phyloP scores from a whole-genome alignment of 92 coral and sea anemone species.

The Heteractis magnifica region DNA sequence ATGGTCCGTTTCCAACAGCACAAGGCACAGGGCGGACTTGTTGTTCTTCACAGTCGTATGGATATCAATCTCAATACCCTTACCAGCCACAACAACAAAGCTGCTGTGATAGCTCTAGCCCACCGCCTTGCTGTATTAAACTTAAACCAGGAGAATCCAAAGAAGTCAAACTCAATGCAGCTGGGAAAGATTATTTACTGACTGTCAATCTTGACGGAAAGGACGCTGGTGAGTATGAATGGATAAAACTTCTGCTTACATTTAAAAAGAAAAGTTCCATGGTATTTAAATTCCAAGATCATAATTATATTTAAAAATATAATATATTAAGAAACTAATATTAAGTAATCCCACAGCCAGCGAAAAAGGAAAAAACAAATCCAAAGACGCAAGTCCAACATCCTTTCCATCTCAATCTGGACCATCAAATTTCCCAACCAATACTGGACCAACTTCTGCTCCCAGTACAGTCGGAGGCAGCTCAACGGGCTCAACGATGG shows the following conservation, averaged over 20 bases:
- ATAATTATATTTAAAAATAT: background rate
- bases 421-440: background rate
- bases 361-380: background rate
- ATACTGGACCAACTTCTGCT: background rate
- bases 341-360: background rate
- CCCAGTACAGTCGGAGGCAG: constrained; percentile 1
- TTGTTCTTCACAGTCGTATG: background rate
- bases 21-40: background rate
- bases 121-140: constrained; percentile 30
- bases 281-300: background rate
- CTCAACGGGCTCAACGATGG: constrained; percentile 5
- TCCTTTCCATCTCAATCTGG: background rate
- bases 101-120: constrained; percentile 16
- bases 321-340: background rate
- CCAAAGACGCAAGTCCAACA: constrained; percentile 1
- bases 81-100: background rate
- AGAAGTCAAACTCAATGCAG: constrained; percentile 7
- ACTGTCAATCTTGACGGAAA: constrained; percentile 9
- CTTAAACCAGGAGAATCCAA: constrained; percentile 25
- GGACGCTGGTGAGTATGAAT: background rate
- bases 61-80: background rate
- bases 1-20: constrained; percentile 1
- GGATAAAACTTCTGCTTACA: background rate
- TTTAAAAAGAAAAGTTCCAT: background rate
- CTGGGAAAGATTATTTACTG: constrained; percentile 24